Conservation (phyloP, 1,140 invertebrate genomes). For the Drosophila mauritiana region DNA sequence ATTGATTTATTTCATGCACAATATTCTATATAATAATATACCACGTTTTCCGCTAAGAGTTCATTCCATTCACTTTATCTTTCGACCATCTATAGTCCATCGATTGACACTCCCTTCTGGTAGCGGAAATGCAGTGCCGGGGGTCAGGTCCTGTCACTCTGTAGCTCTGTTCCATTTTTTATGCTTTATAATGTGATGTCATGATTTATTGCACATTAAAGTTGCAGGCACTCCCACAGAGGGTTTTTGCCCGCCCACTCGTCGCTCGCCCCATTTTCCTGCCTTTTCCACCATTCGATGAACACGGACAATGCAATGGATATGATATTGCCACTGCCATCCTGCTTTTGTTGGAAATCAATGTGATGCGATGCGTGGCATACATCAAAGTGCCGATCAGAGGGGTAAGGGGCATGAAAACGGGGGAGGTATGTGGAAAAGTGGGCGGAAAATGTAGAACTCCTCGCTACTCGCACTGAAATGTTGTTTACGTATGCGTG, state of each 20-base stretch:
- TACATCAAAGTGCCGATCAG: conserved; percentile 49
- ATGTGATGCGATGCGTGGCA: conserved; percentile 57
- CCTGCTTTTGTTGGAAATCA: conserved; percentile 53
- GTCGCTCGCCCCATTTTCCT: not conserved
- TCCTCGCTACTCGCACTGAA: conserved; percentile 23
- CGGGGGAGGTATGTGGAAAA: not conserved
- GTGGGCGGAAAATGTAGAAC: conserved; percentile 11
- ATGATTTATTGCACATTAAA: conserved; percentile 68
- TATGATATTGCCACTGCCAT: conserved; percentile 44
- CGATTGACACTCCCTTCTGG: conserved; percentile 13
- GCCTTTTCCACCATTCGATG: conserved; percentile 10
- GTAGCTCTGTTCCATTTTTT: conserved; percentile 21
- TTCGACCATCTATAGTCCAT: conserved; percentile 1
- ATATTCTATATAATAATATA: too few relatives aligned
- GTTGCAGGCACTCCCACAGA: conserved; percentile 22
- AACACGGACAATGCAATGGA: conserved; percentile 46
- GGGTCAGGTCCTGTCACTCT: conserved; percentile 23
- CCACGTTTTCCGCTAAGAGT: not conserved
- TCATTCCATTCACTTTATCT: not conserved
- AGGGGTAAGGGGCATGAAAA: not conserved
- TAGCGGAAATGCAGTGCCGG: conserved; percentile 16
- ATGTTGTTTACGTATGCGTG: conserved; percentile 77
- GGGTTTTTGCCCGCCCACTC: conserved; percentile 8
- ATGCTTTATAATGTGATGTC: conserved; percentile 42
- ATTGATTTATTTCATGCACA: not conserved